Conservation (phyloP, 2,888 invertebrate species). For the Cephus runcator region DNA sequence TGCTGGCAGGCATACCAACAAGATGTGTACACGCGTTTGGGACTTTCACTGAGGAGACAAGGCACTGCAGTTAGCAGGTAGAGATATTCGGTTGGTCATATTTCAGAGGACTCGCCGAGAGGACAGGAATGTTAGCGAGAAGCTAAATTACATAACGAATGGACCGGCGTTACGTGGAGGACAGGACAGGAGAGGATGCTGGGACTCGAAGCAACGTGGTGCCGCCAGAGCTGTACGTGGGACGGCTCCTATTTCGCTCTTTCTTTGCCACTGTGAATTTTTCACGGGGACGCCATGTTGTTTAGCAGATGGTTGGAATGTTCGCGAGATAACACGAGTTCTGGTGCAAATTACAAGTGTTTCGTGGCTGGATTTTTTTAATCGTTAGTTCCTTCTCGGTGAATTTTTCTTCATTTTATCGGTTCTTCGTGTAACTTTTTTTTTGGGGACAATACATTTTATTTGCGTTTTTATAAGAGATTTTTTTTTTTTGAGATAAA, state of each 20-base stretch:
- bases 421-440: background rate
- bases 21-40: background rate
- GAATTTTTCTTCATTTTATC: background rate
- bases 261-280: background rate
- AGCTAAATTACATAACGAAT: conserved; percentile 40
- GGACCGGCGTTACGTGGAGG: conserved; percentile 16
- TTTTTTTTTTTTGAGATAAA: background rate
- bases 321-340: background rate
- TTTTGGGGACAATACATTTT: background rate
- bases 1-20: background rate
- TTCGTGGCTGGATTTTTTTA: background rate
- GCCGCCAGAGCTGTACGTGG: background rate
- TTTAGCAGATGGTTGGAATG: background rate
- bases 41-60: conserved; percentile 4
- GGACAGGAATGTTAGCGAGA: conserved; percentile 38
- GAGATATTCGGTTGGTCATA: conserved; percentile 38
- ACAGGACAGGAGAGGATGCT: background rate
- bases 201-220: background rate
- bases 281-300: background rate
- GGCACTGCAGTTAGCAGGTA: conserved; percentile 36
- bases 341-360: background rate
- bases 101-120: conserved; percentile 31
- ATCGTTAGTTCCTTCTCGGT: background rate
- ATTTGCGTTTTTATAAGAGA: background rate
- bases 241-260: background rate